These are phyloP conservation scores for Alviniconcha marisindica DNA, from an alignment of 1,140 invertebrate species.

Conservation along the genomic window DNA sequence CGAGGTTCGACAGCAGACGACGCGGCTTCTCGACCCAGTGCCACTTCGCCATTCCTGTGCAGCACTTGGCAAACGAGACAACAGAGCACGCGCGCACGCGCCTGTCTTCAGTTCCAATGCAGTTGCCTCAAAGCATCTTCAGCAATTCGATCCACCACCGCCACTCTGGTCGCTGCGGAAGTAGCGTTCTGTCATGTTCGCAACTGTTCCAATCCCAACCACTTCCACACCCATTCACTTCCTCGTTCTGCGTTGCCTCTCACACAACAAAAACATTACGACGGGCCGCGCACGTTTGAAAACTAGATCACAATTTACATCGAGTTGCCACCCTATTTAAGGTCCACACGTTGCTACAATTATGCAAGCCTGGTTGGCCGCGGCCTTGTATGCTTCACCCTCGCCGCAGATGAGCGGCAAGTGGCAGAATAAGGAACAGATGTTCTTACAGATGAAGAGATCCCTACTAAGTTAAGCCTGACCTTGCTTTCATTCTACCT, in stretches of 20 bases:
- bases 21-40: slow-evolving; percentile 35
- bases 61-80: slow-evolving; percentile 11
- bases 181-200: slow-evolving; percentile 14
- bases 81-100: slow-evolving; percentile 38
- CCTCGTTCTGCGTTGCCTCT: slow-evolving; percentile 19
- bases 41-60: slow-evolving; percentile 25
- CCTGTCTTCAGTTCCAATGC: slow-evolving; percentile 28
- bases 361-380: neutral
- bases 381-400: neutral
- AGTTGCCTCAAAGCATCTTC: slow-evolving; percentile 21
- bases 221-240: slow-evolving; percentile 33
- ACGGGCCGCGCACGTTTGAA: neutral
- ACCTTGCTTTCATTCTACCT: slow-evolving; percentile 43
- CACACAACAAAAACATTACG: slow-evolving; percentile 5
- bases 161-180: neutral
- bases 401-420: neutral
- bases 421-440: neutral
- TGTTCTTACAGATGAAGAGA: neutral
- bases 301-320: neutral
- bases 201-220: neutral
- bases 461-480: neutral
- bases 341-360: neutral
- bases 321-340: neutral
- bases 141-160: slow-evolving; percentile 36
- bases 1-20: slow-evolving; percentile 21